Percentiles rank a stretch among this genome's conserved stretches.
Conservation (phyloP, 2,797 vertebrate species). For the Chaunax sp. region DNA sequence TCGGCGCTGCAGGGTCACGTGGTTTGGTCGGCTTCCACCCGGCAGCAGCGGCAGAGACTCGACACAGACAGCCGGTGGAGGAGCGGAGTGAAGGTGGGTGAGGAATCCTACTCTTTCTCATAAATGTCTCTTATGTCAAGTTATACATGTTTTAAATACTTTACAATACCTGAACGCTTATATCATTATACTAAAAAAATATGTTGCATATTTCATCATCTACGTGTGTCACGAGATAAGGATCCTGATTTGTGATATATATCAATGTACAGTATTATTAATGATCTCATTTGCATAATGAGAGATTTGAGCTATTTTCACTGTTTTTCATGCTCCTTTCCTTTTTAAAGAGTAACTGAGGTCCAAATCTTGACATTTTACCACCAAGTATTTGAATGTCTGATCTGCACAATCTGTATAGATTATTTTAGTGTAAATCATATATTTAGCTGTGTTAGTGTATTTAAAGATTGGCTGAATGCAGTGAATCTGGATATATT, state of each 20-base stretch:
- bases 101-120: background rate
- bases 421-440: too few species aligned
- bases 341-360: too few species aligned
- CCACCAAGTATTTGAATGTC: too few species aligned
- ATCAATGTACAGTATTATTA: background rate
- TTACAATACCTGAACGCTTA: too few species aligned
- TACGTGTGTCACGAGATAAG: background rate
- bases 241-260: background rate
- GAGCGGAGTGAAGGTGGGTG: background rate
- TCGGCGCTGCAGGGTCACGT: slow-evolving; percentile 55
- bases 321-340: background rate
- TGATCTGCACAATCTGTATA: too few species aligned
- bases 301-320: too few species aligned
- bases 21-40: background rate
- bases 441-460: too few species aligned
- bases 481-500: background rate
- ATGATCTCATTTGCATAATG: too few species aligned
- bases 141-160: too few species aligned
- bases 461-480: background rate
- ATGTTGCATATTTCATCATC: too few species aligned
- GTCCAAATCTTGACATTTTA: too few species aligned
- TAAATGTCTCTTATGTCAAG: background rate
- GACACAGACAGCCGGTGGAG: background rate
- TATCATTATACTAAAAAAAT: too few species aligned
- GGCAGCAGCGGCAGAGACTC: background rate